Percentiles rank a stretch among this genome's conserved stretches.
Conservation (phyloP, 2,797 vertebrate species). For the Psittacula derbiana region DNA sequence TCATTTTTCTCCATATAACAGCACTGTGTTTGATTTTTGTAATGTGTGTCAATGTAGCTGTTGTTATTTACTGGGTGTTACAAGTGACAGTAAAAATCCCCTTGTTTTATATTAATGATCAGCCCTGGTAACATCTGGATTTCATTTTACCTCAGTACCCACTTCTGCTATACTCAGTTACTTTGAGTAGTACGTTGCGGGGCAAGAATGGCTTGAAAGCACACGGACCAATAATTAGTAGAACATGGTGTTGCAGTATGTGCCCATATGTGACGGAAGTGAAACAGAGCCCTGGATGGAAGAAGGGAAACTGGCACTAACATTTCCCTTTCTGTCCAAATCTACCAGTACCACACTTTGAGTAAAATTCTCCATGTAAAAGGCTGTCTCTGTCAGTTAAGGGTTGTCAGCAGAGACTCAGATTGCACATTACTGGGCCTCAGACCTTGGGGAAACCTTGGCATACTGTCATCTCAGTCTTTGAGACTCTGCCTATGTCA, state of each 20-base stretch:
- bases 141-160: conserved; percentile 39
- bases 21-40: conserved; percentile 24
- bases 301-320: not conserved
- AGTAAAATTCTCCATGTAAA: not conserved
- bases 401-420: not conserved
- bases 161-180: not conserved
- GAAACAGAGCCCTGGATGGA: not conserved
- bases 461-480: not conserved
- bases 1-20: conserved; percentile 18
- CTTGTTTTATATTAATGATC: not conserved
- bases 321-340: not conserved
- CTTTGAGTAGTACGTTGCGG: not conserved
- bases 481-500: not conserved
- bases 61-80: conserved; percentile 63
- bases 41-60: conserved; percentile 30
- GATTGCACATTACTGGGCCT: not conserved
- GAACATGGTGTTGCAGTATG: not conserved
- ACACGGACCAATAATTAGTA: not conserved
- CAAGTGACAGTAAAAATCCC: conserved; percentile 44
- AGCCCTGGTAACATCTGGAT: conserved; percentile 26
- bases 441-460: not conserved
- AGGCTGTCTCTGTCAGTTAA: not conserved
- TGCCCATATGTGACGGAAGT: not conserved
- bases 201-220: not conserved
- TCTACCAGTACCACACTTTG: not conserved